Base-by-base conservation (phyloP, 2,797 vertebrate genomes). In the Oreochromis grahami region DNA sequence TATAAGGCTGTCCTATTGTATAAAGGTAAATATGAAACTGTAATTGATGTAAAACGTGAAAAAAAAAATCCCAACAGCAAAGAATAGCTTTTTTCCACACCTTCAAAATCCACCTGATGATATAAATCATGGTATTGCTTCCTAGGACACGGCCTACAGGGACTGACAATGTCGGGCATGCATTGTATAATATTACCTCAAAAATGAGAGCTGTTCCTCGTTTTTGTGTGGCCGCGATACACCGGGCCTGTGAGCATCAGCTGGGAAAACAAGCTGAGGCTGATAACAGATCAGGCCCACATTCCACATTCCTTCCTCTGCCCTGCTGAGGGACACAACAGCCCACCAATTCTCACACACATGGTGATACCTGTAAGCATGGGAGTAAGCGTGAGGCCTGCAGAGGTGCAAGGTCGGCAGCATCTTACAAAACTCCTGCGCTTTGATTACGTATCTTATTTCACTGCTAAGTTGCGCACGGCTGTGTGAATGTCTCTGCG, bases 181-280 rank as follows among this genome's bases (percentile, higher is more conserved):
- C 55, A 55, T 29, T 5, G 76, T 80, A 36, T 78, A 82, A 81
- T 52, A 26, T n/a, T 36, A 50, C 63, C 34, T 36, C 76, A 77
- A 80, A 85, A 80, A 38, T 21, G 34, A 63, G 60, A 63, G 34
- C 60, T 63, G 34, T 63, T 63, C 60, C 34, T 21, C 34, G 3
- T 63, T 63, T 63, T 38, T 63, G 58, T 63, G 58, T 1, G 6
- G 41, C 65, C 6, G 21, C 5, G 3, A 76, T 84, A 77, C 77
- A 80, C 53, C 60, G 11, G 85, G 83, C 83, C 80, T 85, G 88
- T 87, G 87, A 79, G 92, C 86, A 89, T 93, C 92, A 90, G 87
- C 91, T 92, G 93, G 87, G 87, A 94, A 93, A 93, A 93, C 88
- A 91, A 91, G 85, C 74, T 4, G 77, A 43, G 84, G 82, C 87